Base-by-base conservation (phyloP, 1,140 invertebrate species). In the Drosophila arizonae region DNA sequence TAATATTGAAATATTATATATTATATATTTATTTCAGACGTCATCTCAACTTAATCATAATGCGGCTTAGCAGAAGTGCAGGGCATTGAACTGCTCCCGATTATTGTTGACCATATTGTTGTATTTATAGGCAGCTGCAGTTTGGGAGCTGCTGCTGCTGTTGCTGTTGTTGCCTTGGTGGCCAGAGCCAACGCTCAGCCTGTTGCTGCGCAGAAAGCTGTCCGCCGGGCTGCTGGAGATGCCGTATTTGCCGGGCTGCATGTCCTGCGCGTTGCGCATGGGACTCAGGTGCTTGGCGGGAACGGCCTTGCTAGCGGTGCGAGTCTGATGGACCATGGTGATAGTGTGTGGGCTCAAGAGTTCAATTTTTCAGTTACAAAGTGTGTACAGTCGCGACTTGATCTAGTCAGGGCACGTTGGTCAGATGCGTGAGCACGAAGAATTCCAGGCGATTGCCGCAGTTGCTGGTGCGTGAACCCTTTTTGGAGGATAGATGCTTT, bases 401-500 rank as follows among this genome's bases (percentile, higher is more conserved):
- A 17, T 5, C 8, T 10, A 52, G 66, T 91, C 90, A 91, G 71
- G 90, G 90, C 58, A 91, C 90, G 78, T 77, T 91, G 73, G 90
- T 85, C 33, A 90, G 67, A 9, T 76, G 90, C 4, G 81, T 89
- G 15, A 91, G 79, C 26, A 91, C 79, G n/a, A 85, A 78, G 66
- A 90, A 91, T 79, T 91, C 90, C 61, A 91, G 81, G 71, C 74
- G 61, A 72, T 91, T 91, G 36, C 76, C 90, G 85, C 90, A 90
- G 70, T 90, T 91, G 52, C 85, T 90, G 46, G 90, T 91, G 52
- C 90, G 79, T 6, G 90, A 91, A 54, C 90, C 90, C 64, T 90
- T 91, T 69, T 91, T 91, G 4, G 90, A 91, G 64, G 90, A 91
- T 17, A 91, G 76, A 61, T 91, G 90, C 66, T 91, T 91, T 36